Evolutionary conservation across 2,113 vertebrate species (phyloP).

Genomic region (Noturus placidus): DNA sequence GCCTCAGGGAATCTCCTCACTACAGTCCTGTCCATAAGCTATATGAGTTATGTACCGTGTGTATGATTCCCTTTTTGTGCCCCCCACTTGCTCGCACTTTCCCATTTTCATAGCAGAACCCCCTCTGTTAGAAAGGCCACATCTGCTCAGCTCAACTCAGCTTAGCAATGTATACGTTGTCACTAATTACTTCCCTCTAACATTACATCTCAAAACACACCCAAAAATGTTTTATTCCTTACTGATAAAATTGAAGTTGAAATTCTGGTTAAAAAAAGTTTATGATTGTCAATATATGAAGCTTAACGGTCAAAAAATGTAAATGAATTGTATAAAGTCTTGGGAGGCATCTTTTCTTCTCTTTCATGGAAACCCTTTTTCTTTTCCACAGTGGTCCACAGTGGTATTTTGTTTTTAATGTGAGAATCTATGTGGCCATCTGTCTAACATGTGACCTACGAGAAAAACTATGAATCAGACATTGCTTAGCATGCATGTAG

Average conservation of each 20-base stretch:
- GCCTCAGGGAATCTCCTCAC: background rate
- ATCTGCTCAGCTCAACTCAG: conserved; percentile 28
- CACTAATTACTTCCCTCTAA: background rate
- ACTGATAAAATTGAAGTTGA: background rate
- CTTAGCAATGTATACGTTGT: background rate
- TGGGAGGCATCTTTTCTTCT: background rate
- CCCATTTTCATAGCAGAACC: conserved; percentile 13
- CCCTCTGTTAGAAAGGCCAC: conserved; percentile 38
- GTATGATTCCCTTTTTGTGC: conserved; percentile 16
- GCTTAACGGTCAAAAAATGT: background rate
- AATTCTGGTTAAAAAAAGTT: background rate
- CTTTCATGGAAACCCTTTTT: background rate
- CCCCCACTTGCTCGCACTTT: background rate
- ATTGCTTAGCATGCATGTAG: background rate
- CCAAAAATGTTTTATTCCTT: background rate
- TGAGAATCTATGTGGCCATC: background rate
- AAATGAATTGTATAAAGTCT: background rate
- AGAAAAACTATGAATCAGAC: background rate
- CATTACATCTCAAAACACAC: background rate
- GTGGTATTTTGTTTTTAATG: background rate
- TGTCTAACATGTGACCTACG: background rate
- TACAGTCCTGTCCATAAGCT: conserved; percentile 25
- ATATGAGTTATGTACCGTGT: conserved; percentile 39
- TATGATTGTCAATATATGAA: background rate
- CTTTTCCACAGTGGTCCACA: background rate